phyloP scores from a whole-genome alignment of 1,140 invertebrate species.

The Rhopalosiphum padi region DNA sequence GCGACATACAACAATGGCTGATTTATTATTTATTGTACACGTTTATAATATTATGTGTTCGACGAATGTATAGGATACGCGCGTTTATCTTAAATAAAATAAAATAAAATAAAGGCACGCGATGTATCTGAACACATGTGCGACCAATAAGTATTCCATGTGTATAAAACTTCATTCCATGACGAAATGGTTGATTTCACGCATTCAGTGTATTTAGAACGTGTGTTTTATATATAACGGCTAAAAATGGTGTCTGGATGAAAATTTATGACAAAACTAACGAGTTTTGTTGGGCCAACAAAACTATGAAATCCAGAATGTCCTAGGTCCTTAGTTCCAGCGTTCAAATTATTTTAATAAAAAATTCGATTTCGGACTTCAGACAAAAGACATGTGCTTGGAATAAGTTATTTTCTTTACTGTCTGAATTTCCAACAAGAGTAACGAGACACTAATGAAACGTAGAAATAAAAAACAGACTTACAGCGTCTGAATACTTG shows the following conservation, averaged over 20 bases:
- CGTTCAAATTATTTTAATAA: background rate
- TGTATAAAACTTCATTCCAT: constrained; percentile 25
- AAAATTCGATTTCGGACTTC: constrained; percentile 38
- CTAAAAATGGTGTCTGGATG: background rate
- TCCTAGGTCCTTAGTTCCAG: background rate
- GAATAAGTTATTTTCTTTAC: constrained; percentile 42
- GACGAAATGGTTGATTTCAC: constrained; percentile 47
- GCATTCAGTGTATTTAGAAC: constrained; percentile 21
- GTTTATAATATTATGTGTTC: constrained; percentile 42
- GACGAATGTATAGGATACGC: background rate
- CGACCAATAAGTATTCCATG: background rate
- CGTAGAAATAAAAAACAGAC: constrained; percentile 20
- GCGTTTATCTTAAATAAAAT: constrained; percentile 48
- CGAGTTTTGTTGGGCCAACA: constrained; percentile 5
- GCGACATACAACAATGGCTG: constrained; percentile 46
- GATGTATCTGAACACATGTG: constrained; percentile 29
- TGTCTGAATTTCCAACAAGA: constrained; percentile 15
- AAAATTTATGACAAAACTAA: background rate
- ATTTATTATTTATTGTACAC: constrained; percentile 53
- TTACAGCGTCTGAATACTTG: constrained; percentile 48
- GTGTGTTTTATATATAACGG: background rate
- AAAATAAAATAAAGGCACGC: constrained; percentile 21
- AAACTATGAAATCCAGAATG: background rate
- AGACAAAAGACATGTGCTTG: background rate
- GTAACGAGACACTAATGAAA: constrained; percentile 45